Percentiles rank a stretch among this genome's conserved stretches.
These are phyloP conservation scores for Pseudomugil gertrudae DNA, from an alignment of 2,797 vertebrate genomes.

Conservation along the genomic window DNA sequence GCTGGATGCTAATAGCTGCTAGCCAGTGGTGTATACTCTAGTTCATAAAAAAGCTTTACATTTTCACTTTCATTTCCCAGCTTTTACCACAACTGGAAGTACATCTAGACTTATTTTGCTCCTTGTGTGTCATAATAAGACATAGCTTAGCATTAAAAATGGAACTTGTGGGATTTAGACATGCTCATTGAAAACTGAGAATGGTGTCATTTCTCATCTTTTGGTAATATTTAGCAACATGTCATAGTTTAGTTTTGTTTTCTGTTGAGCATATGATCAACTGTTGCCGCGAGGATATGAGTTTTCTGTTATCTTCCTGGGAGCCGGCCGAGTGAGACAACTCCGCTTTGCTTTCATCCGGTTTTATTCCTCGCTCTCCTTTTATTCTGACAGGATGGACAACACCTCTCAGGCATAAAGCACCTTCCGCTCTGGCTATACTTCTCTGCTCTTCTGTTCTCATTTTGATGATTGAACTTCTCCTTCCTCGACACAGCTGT, in stretches of 20 bases:
- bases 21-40: too few species aligned
- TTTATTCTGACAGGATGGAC: conserved; percentile 49
- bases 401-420: conserved; percentile 32
- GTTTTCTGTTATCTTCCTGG: conserved; percentile 31
- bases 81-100: background rate
- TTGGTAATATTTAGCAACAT: background rate
- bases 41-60: background rate
- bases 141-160: too few species aligned
- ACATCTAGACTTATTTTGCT: background rate
- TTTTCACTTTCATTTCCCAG: background rate
- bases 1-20: background rate
- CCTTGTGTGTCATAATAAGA: background rate
- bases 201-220: background rate
- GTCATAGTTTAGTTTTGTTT: background rate
- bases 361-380: conserved; percentile 7
- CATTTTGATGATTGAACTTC: background rate
- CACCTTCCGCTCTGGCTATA: conserved; percentile 20
- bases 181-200: background rate
- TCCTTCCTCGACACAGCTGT: conserved; percentile 56
- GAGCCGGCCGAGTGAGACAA: conserved; percentile 43
- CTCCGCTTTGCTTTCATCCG: background rate
- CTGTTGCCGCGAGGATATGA: conserved; percentile 36
- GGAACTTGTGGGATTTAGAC: too few species aligned
- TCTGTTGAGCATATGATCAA: background rate
- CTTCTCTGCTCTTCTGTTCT: background rate